phyloP scores from a whole-genome alignment of 37 sponge, comb jelly and placozoan genomes.

The Beroe ovata region DNA sequence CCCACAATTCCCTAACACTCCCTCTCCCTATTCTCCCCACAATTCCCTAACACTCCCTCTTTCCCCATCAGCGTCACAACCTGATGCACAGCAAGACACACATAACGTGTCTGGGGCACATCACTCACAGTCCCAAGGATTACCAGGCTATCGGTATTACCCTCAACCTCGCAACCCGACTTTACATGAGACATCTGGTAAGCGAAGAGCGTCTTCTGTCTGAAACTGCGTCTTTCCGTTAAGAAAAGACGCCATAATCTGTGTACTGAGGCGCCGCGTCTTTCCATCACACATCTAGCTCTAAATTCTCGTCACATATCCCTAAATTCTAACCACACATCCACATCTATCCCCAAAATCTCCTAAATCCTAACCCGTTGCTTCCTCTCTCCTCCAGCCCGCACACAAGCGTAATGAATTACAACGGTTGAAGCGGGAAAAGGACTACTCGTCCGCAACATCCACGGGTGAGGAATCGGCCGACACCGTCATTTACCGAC shows the following conservation, averaged over 20 bases:
- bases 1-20: no score
- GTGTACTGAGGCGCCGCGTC: no score
- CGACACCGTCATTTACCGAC: slow-evolving; percentile 62
- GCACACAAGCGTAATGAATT: slow-evolving; percentile 28
- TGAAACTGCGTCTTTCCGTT: no score
- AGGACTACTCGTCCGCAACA: slow-evolving; percentile 54
- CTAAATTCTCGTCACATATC: no score
- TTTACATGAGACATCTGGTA: slow-evolving; percentile 53
- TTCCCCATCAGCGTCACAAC: slow-evolving; percentile 7
- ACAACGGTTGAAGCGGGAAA: slow-evolving; percentile 35
- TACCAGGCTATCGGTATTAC: slow-evolving; percentile 60
- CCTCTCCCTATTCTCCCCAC: no score
- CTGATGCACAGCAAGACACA: slow-evolving; percentile 45
- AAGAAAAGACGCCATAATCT: no score
- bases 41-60: no score
- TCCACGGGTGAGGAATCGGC: slow-evolving; percentile 63
- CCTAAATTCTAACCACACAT: background rate
- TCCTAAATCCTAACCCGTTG: background rate
- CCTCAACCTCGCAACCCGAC: slow-evolving; percentile 38
- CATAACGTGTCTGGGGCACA: slow-evolving; percentile 35
- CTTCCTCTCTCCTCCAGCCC: slow-evolving; percentile 5
- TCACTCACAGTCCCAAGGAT: slow-evolving; percentile 56
- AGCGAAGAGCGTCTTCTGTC: no score
- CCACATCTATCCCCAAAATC: background rate
- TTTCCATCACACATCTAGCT: no score